phyloP scores from a whole-genome alignment of 2,888 invertebrate genomes.

The Phalera bucephala region DNA sequence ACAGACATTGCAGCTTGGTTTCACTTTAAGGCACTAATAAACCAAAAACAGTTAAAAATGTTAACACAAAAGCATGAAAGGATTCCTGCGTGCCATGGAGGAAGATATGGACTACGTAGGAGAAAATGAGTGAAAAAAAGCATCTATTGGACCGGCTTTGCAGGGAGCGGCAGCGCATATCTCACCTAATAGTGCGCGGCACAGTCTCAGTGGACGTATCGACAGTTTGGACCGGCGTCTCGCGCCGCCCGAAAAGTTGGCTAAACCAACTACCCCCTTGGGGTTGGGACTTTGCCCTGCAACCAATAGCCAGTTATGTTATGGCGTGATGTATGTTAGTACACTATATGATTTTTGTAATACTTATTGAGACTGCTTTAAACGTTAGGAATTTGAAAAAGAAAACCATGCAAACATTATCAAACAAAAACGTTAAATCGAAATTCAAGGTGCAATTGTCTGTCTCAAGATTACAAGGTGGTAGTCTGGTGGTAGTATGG shows the following conservation, averaged over 20 bases:
- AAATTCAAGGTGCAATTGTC: neutral
- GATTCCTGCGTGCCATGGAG: neutral
- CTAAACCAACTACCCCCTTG: constrained; percentile 84
- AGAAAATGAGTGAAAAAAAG: neutral
- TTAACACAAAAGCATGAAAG: neutral
- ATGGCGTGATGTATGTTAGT: constrained; percentile 35
- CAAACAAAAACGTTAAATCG: neutral
- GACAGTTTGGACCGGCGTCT: constrained; percentile 57
- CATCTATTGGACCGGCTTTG: constrained; percentile 3
- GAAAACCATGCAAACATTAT: no score
- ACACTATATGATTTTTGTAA: neutral
- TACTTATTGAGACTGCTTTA: neutral
- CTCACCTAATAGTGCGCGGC: constrained; percentile 79
- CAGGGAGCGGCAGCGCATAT: constrained; percentile 27
- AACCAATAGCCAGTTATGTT: constrained; percentile 65
- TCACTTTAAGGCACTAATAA: no score
- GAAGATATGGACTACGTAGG: neutral
- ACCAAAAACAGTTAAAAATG: no score
- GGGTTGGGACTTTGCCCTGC: constrained; percentile 74
- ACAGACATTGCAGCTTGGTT: constrained; percentile 25
- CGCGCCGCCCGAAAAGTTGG: constrained; percentile 80
- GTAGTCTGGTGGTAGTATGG: no score
- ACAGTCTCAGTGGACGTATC: constrained; percentile 58
- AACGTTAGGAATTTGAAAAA: no score
- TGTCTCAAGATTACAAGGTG: no score